These are phyloP conservation scores for Bellardia bayeri DNA, from an alignment of 2,888 invertebrate species.

Conservation along the genomic window DNA sequence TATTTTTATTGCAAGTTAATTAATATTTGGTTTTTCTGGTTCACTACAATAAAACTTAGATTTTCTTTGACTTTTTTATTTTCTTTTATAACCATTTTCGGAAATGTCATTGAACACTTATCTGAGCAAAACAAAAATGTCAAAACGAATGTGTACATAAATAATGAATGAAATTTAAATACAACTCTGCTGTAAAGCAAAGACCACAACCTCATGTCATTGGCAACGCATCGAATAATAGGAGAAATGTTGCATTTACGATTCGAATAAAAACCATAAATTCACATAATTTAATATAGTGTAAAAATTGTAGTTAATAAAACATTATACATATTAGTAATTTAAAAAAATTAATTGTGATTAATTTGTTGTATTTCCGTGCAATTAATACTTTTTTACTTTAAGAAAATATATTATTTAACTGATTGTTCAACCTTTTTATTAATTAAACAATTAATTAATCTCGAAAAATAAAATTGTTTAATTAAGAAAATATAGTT, in stretches of 20 bases:
- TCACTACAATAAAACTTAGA: conserved; percentile 29
- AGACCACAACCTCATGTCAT: neutral
- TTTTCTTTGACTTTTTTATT: conserved; percentile 14
- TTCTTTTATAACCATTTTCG: neutral
- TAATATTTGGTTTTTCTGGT: conserved; percentile 9
- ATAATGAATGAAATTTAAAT: neutral
- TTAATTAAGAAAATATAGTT: too few species aligned
- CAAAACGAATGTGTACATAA: conserved; percentile 2
- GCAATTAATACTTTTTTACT: too few species aligned
- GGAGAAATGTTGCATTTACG: too few species aligned
- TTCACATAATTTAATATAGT: too few species aligned
- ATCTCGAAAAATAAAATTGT: too few species aligned
- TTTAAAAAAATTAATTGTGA: too few species aligned
- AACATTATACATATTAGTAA: too few species aligned
- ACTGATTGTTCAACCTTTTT: too few species aligned
- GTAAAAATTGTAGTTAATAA: neutral
- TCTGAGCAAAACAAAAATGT: conserved; percentile 33
- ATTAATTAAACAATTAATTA: too few species aligned
- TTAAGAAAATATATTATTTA: too few species aligned
- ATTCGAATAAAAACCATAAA: too few species aligned
- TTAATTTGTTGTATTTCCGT: too few species aligned
- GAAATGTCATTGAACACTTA: conserved; percentile 40
- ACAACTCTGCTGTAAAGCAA: neutral
- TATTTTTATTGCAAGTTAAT: conserved; percentile 1
- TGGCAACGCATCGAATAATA: neutral